phyloP scores from a whole-genome alignment of 2,797 vertebrate genomes.

The Tokudaia muenninki region DNA sequence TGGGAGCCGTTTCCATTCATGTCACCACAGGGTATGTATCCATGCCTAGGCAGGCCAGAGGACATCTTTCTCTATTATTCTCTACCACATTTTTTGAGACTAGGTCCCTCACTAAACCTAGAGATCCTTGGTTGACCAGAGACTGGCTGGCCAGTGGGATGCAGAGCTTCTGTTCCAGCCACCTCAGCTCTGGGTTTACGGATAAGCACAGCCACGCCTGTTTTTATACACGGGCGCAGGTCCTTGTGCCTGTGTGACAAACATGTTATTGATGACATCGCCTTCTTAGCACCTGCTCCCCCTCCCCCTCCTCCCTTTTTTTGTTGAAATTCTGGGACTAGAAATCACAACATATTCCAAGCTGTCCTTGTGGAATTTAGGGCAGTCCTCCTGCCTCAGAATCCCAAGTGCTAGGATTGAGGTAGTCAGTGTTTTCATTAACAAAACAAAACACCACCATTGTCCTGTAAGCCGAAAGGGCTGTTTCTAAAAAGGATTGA shows the following conservation, averaged over 20 bases:
- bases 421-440: slow-evolving; percentile 38
- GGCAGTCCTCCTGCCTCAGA: neutral
- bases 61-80: neutral
- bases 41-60: neutral
- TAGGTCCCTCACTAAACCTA: neutral
- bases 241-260: neutral
- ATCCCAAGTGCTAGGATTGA: neutral
- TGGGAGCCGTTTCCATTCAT: neutral
- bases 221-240: neutral
- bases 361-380: neutral
- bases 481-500: slow-evolving; percentile 48
- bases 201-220: neutral
- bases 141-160: neutral
- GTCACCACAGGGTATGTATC: neutral
- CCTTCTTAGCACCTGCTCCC: neutral
- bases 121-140: neutral
- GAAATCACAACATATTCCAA: neutral
- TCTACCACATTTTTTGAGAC: neutral
- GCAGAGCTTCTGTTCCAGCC: neutral
- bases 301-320: neutral
- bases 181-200: neutral
- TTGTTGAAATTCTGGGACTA: neutral
- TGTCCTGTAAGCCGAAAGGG: slow-evolving; percentile 26
- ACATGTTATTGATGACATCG: neutral
- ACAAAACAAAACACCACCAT: neutral